Base-by-base conservation (phyloP, 2,113 vertebrate genomes). In the Budorcas taxicolor region DNA sequence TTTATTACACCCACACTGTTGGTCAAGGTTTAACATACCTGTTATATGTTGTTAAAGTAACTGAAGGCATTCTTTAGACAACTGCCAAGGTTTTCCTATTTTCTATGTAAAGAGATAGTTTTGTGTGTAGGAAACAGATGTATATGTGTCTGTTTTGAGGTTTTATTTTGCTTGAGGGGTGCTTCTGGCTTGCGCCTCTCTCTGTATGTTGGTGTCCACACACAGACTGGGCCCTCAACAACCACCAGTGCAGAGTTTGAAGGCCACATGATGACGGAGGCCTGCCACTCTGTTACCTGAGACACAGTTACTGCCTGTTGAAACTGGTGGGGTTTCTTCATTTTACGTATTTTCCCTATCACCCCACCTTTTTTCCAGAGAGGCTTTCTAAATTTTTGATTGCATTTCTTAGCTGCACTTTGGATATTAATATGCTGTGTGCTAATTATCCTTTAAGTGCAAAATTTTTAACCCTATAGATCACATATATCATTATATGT, bases 391-490 rank as follows among this genome's bases (percentile, higher is more conserved):
- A 95, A 95, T 94, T 90, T 45, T 45, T 52, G 12, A 67, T 23
- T 97, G 21, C 80, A 96, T 97, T 96, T 98, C 89, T 71, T 47
- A 95, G 90, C 80, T 98, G 96, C 47, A 95, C 76, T 89, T 95
- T 43, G 29, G 74, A 97, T 90, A 92, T n/a, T 96, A 93, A 95
- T 64, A 36, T 80, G 45, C 95, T 98, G 50, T 97, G 95, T 97
- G 93, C 85, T n/a, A 88, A 74, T 94, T 27, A 88, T 90, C 88
- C 6, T 60, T 91, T 78, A 93, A 95, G 91, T 64, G 45, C 90
- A 95, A 96, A 94, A 13, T 62, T 92, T 97, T 53, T 94, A 97
- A 90, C 94, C 83, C 74, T 87, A 7, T 50, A 64, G 13, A 81
- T 93, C 25, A 71, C 85, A 95, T 90, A 84, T 60, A 9, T 96